These are phyloP conservation scores for Unio delphinus DNA, from an alignment of 2,888 invertebrate species.

Conservation along the genomic window DNA sequence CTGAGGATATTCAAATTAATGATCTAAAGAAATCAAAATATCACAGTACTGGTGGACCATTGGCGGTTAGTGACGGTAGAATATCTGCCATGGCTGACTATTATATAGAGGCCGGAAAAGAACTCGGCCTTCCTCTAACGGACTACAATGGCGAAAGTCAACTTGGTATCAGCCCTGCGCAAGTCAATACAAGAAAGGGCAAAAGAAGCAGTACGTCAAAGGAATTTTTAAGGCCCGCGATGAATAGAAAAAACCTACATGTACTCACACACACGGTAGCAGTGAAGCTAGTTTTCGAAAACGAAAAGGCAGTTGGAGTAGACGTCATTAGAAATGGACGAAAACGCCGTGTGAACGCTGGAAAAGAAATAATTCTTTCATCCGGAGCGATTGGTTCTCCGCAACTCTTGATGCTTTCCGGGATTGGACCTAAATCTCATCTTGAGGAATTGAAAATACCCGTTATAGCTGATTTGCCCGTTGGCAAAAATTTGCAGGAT, in stretches of 20 bases:
- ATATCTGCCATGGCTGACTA: conserved; percentile 18
- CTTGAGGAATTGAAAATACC: conserved; percentile 62
- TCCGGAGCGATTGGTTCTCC: conserved; percentile 70
- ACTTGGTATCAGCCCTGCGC: conserved; percentile 24
- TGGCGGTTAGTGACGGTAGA: conserved; percentile 22
- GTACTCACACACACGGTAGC: conserved; percentile 30
- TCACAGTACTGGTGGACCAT: conserved; percentile 25
- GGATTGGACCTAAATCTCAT: conserved; percentile 67
- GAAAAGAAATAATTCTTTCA: conserved; percentile 63
- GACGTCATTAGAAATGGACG: conserved; percentile 44
- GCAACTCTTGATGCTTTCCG: conserved; percentile 68
- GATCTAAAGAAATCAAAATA: conserved; percentile 24
- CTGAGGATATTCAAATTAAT: conserved; percentile 25
- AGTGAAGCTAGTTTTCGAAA: conserved; percentile 50
- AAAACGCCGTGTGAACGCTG: conserved; percentile 36
- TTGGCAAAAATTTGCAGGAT: conserved; percentile 13
- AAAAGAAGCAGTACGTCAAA: conserved; percentile 21
- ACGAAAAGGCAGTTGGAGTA: conserved; percentile 50
- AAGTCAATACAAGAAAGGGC: conserved; percentile 22
- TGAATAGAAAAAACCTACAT: conserved; percentile 22
- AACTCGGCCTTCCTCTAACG: conserved; percentile 21
- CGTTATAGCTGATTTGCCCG: conserved; percentile 61
- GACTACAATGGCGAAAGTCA: conserved; percentile 27
- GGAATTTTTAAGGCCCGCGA: conserved; percentile 24
- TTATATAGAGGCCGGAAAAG: conserved; percentile 23